Evolutionary conservation across 2,797 vertebrate genomes (phyloP).

Genomic region (Lepus townsendii): DNA sequence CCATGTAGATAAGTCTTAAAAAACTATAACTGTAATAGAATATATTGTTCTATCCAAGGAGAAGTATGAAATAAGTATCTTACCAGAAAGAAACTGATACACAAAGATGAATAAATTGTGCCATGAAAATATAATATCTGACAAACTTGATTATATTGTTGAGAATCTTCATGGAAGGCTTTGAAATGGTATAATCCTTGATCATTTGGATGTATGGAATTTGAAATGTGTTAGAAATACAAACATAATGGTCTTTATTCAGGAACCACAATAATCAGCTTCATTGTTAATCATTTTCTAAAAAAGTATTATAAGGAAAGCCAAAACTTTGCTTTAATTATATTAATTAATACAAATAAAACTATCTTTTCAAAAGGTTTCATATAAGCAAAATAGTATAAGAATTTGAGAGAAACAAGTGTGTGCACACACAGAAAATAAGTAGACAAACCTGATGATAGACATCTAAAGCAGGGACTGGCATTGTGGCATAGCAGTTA

Average conservation of each 20-base stretch:
- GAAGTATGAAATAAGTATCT: conserved; percentile 45
- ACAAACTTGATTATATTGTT: conserved; percentile 16
- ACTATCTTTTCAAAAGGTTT: not conserved
- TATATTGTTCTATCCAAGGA: conserved; percentile 47
- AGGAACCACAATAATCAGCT: conserved; percentile 3
- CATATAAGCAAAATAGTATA: not conserved
- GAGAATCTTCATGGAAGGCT: conserved; percentile 30
- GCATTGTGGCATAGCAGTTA: not conserved
- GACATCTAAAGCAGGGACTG: not conserved
- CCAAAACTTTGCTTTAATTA: conserved; percentile 28
- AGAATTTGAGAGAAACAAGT: not conserved
- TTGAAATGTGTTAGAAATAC: conserved; percentile 53
- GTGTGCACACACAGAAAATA: not conserved
- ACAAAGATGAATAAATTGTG: conserved; percentile 47
- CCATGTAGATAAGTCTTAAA: conserved; percentile 45
- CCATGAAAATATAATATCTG: conserved; percentile 11
- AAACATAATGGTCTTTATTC: not conserved
- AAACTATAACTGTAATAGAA: not conserved
- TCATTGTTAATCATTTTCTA: not conserved
- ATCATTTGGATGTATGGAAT: conserved; percentile 47
- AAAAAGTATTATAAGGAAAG: not conserved
- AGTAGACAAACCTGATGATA: not conserved
- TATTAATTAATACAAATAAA: not conserved
- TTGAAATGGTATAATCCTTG: not conserved
- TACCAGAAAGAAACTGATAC: conserved; percentile 63